Conservation (phyloP, 2,888 invertebrate species). For the Spisula solida region DNA sequence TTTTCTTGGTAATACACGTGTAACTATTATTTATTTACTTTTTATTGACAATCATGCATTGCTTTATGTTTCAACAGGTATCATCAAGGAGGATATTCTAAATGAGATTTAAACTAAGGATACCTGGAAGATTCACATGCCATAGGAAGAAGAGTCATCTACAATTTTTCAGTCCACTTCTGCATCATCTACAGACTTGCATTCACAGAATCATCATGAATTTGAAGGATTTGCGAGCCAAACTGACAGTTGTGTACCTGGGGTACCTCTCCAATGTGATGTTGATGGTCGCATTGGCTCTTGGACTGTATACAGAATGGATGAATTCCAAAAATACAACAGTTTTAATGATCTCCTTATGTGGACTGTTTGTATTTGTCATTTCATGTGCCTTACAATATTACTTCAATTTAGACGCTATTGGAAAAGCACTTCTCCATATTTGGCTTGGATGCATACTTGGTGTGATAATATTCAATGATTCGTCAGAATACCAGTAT, state of each 20-base stretch:
- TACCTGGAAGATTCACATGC: neutral
- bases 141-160: neutral
- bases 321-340: constrained; percentile 74
- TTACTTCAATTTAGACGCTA: constrained; percentile 81
- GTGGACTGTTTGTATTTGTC: constrained; percentile 83
- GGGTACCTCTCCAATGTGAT: constrained; percentile 82
- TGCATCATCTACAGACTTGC: neutral
- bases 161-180: neutral
- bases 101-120: neutral
- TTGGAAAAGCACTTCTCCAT: constrained; percentile 82
- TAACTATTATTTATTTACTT: no score
- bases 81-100: neutral
- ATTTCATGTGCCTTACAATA: constrained; percentile 83
- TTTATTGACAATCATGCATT: neutral
- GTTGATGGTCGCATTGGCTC: constrained; percentile 82
- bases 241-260: constrained; percentile 72
- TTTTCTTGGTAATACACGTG: neutral
- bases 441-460: constrained; percentile 86
- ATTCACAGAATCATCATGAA: constrained; percentile 61
- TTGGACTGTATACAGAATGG: constrained; percentile 86
- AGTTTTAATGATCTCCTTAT: constrained; percentile 80
- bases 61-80: neutral
- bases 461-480: constrained; percentile 84
- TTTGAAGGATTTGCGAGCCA: constrained; percentile 62
- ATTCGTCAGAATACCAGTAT: constrained; percentile 77